Base-by-base conservation (phyloP, 1,140 invertebrate species). In the Atta cephalotes region DNA sequence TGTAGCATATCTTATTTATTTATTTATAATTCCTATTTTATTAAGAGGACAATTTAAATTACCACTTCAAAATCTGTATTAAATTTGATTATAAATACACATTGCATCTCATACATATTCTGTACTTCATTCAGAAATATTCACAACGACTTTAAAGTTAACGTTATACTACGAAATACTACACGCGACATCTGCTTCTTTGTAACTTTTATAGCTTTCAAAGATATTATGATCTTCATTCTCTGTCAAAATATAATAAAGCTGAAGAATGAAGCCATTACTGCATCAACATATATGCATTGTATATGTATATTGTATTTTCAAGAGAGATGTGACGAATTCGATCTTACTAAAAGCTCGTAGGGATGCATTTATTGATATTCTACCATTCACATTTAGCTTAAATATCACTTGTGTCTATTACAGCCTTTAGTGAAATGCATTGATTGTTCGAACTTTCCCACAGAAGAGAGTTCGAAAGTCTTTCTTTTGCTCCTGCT, bases 391-490 rank as follows among this genome's bases (percentile, higher is more conserved):
- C 80, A 76, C 45, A 39, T 65, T 56, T 72, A 58, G 65, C 49
- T 58, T 70, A 87, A 86, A 84, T 74, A 82, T 12, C 80, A 76
- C 39, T 65, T 7, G 3, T 68, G 78, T 87, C 85, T 81, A 90
- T 91, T 87, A 90, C 70, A 35, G 53, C 21, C 31, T 28, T 9
- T n/a, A 7, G 74, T 39, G 31, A 79, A 49, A 85, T 53, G 14
- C 9, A 49, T 62, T 53, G 89, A 90, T 86, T 68, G 89, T 86
- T 70, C 35, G 77, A 82, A 88, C 62, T 91, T 91, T 91, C 89
- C 87, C 89, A 90, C 79, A 90, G 80, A 31, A 70, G 74, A 82
- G 56, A 86, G 51, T 77, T 60, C 12, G 81, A 85, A 90, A 90
- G 81, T 62, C 80, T 45, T 62, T 76, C 4, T 45, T 56, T 58